A percentile compares a stretch with the other conserved stretches of the same genome.
Evolutionary conservation across 2,888 invertebrate species (phyloP).

Genomic region (Ochropacha duplaris): DNA sequence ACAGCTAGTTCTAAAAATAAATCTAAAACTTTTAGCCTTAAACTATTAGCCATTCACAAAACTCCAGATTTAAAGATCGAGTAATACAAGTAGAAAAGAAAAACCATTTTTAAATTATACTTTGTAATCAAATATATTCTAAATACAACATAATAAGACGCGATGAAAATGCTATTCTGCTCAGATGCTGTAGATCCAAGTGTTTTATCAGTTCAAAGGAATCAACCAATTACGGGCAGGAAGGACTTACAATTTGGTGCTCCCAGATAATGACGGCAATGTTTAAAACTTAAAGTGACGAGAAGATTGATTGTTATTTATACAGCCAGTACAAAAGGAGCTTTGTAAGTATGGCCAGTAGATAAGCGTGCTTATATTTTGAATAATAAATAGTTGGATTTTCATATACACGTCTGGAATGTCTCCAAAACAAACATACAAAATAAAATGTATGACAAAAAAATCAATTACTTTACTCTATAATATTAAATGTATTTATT

Average conservation of each 20-base stretch:
- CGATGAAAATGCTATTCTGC: not conserved
- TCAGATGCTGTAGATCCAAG: not conserved
- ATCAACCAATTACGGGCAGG: constrained; percentile 7
- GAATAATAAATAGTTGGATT: not conserved
- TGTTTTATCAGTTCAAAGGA: constrained; percentile 1
- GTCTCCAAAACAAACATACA: too few species aligned
- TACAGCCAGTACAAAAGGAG: constrained; percentile 5
- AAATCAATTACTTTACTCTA: too few species aligned
- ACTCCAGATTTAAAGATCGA: too few species aligned
- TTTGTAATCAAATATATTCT: too few species aligned
- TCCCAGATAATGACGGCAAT: constrained; percentile 3
- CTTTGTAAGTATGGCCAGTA: constrained; percentile 2
- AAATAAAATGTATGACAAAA: too few species aligned
- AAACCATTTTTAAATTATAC: too few species aligned
- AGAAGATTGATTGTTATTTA: constrained; percentile 13
- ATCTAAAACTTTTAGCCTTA: too few species aligned
- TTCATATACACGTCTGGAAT: too few species aligned
- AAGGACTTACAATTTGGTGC: constrained; percentile 2
- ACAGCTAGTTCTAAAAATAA: too few species aligned
- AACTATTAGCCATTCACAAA: too few species aligned
- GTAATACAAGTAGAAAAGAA: too few species aligned
- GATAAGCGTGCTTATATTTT: not conserved
- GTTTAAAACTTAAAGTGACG: constrained; percentile 4
- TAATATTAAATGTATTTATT: too few species aligned
- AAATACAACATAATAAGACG: not conserved